Conservation (phyloP, 2,888 invertebrate species). For the Pasiphila rectangulata region DNA sequence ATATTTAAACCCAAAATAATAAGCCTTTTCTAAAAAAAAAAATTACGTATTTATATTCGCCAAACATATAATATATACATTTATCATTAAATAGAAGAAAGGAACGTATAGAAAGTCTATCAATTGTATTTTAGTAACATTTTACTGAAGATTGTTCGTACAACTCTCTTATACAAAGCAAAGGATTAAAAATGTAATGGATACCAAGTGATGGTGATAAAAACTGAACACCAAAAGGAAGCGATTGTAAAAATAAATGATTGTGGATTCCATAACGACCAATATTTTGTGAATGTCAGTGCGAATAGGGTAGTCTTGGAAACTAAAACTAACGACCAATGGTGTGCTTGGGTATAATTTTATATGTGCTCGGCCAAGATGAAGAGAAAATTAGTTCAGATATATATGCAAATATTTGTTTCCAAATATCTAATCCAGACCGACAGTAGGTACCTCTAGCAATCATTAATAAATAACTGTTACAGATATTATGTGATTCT, state of each 20-base stretch:
- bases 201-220: slow-evolving; percentile 9
- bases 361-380: slow-evolving; percentile 10
- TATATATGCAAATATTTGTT: neutral
- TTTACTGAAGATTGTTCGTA: neutral
- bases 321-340: slow-evolving; percentile 20
- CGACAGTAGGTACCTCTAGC: neutral
- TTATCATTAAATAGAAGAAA: neutral
- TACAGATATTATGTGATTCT: too few relatives aligned
- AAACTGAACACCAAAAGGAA: slow-evolving; percentile 16
- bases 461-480: neutral
- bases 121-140: neutral
- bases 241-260: slow-evolving; percentile 6
- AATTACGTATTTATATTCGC: too few relatives aligned
- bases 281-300: slow-evolving; percentile 20
- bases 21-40: too few relatives aligned
- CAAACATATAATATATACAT: neutral
- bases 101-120: neutral
- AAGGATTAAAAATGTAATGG: slow-evolving; percentile 12
- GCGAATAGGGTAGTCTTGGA: slow-evolving; percentile 25
- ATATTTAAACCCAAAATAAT: too few relatives aligned
- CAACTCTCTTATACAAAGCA: slow-evolving; percentile 11
- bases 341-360: slow-evolving; percentile 4
- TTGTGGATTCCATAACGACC: slow-evolving; percentile 12
- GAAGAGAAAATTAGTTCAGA: neutral
- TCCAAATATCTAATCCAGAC: neutral